Evolutionary conservation across 2,113 vertebrate genomes (phyloP).

Genomic region (Calyptomena viridis): DNA sequence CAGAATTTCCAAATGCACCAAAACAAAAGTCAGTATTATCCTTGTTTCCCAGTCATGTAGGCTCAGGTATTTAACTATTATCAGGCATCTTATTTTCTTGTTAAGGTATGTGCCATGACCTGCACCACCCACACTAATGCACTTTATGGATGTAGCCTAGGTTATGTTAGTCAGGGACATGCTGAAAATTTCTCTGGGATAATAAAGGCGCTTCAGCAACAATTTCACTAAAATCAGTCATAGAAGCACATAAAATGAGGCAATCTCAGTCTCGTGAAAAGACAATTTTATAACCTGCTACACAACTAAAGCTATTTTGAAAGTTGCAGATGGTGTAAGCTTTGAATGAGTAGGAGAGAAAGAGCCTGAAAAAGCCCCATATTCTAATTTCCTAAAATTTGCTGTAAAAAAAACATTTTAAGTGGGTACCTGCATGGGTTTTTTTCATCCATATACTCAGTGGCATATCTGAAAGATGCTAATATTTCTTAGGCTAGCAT

Average conservation of each 20-base stretch:
- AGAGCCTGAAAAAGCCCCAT: fast-evolving
- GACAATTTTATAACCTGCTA: neutral
- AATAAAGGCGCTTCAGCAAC: neutral
- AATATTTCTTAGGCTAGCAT: neutral
- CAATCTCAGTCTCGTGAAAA: neutral
- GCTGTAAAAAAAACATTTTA: neutral
- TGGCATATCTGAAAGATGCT: neutral
- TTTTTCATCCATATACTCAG: neutral
- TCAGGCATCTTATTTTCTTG: neutral
- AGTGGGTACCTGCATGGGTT: neutral
- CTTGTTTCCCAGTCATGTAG: neutral
- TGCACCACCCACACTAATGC: neutral
- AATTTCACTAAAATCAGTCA: neutral
- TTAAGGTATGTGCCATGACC: neutral
- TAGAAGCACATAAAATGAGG: neutral
- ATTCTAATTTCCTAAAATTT: neutral
- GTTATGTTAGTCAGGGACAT: fast-evolving
- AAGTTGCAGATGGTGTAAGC: neutral
- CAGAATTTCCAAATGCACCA: neutral
- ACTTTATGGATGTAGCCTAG: neutral
- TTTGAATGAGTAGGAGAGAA: neutral
- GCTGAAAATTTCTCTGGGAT: neutral
- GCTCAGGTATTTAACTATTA: neutral
- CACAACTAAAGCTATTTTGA: neutral
- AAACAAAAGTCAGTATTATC: neutral